Percentiles rank a stretch among this genome's conserved stretches.
phyloP scores from a whole-genome alignment of 2,888 invertebrate genomes.

The Choreutis nemorana region DNA sequence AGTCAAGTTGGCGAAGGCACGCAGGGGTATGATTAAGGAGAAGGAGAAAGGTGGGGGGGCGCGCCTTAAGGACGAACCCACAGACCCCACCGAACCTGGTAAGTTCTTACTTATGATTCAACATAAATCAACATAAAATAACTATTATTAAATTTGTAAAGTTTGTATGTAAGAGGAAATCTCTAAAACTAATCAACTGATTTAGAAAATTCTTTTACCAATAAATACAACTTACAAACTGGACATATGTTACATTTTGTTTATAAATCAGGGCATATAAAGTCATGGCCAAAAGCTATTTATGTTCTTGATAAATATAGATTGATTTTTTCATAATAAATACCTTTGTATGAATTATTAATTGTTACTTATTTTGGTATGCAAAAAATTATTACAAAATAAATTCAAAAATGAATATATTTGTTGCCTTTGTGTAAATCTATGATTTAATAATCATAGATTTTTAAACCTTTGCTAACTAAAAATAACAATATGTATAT shows the following conservation, averaged over 20 bases:
- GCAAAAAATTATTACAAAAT: too few species aligned
- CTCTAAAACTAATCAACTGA: not conserved
- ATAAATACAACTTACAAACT: too few species aligned
- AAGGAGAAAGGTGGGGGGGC: constrained; percentile 65
- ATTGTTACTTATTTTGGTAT: too few species aligned
- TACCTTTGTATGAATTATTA: too few species aligned
- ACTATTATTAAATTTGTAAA: not conserved
- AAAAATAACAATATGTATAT: constrained; percentile 10
- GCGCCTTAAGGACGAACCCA: constrained; percentile 62
- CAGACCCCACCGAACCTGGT: constrained; percentile 60
- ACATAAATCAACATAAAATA: not conserved
- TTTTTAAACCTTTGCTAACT: not conserved
- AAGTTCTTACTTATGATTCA: too few species aligned
- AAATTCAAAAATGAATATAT: too few species aligned
- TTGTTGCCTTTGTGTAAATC: too few species aligned
- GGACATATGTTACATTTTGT: too few species aligned
- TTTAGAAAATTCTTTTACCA: not conserved
- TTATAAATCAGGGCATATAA: too few species aligned
- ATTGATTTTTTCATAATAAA: too few species aligned
- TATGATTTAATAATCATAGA: not conserved
- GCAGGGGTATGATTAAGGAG: constrained; percentile 68
- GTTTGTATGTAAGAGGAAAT: not conserved
- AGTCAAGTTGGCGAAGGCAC: constrained; percentile 70
- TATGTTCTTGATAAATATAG: too few species aligned
- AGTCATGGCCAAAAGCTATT: too few species aligned